Percentiles rank a stretch among this genome's conserved stretches.
These are phyloP conservation scores for Adelges cooleyi DNA, from an alignment of 1,140 invertebrate genomes.

Conservation along the genomic window DNA sequence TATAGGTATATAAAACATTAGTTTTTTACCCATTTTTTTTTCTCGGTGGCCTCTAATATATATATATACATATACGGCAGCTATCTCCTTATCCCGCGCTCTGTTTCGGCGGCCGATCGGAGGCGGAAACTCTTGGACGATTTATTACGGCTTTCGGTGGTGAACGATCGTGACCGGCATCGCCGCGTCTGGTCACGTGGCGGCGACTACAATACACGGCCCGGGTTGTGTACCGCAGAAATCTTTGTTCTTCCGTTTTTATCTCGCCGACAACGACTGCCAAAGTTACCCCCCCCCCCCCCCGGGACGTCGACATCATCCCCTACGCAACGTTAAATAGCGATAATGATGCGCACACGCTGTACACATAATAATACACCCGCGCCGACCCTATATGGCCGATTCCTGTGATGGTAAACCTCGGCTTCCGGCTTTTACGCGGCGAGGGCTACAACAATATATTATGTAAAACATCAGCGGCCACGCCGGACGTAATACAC, in stretches of 20 bases:
- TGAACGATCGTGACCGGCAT: neutral
- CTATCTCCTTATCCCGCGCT: too few relatives aligned
- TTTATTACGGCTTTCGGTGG: conserved; percentile 4
- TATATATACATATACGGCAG: too few relatives aligned
- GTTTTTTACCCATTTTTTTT: too few relatives aligned
- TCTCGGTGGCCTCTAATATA: too few relatives aligned
- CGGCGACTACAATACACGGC: neutral
- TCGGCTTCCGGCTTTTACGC: conserved; percentile 14
- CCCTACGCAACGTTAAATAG: neutral
- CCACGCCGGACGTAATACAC: too few relatives aligned
- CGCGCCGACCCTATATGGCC: neutral
- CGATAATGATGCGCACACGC: conserved; percentile 6
- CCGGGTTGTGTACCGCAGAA: too few relatives aligned
- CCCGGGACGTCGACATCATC: neutral
- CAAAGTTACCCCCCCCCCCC: neutral
- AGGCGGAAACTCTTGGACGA: conserved; percentile 17
- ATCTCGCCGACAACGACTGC: neutral
- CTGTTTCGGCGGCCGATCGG: neutral
- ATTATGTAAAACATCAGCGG: too few relatives aligned
- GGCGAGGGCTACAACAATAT: neutral
- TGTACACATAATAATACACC: neutral
- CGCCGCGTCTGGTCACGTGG: neutral
- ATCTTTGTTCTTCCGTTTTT: conserved; percentile 1
- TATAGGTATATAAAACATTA: too few relatives aligned
- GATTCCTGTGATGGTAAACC: conserved; percentile 7